Base-by-base conservation (phyloP, 2,888 invertebrate genomes). In the Drosophila silvestris region DNA sequence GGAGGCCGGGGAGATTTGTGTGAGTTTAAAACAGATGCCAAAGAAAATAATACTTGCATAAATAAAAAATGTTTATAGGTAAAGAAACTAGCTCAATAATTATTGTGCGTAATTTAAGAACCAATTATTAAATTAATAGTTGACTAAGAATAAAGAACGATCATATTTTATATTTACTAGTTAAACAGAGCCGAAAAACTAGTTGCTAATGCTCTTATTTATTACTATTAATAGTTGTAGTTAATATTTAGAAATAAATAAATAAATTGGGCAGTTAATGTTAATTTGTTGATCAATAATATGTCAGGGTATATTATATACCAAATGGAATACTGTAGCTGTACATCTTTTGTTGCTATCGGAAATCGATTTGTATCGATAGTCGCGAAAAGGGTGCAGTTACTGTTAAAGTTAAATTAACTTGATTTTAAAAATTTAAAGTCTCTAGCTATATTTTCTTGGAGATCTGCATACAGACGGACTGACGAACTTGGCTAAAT, bases 81-180 rank as follows among this genome's bases (percentile, higher is more conserved):
- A 47, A 26, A 2, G 7, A 22, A 5, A 2, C 4, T 47, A n/a
- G 41, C n/a, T 41, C 10, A 41, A 10, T 5, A n/a, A n/a, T n/a
- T 41, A n/a, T 10, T n/a, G 10, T 16, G 22, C 16, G 4, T 4
- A 47, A 47, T 22, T 16, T 16, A 5, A 1, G 4, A 47, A 47
- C 14, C 16, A 16, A 2, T 47, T 16, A 26, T 47, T 1, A 16
- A 47, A 26, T 16, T 26, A 47, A 26, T 9, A 16, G 9, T 47
- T 26, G 2, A 26, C 1, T 16, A 9, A 16, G 16, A 16, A 16
- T 16, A 26, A 22, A 12, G 1, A 9, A 1, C 14, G 47, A 4
- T 22, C 0, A 0, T 19, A 14, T 22, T 7, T 22, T 22, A 16
- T 2, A 9, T 16, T 47, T 0, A 26, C 9, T 26, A 16, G 16